Evolutionary conservation across 1,140 invertebrate species (phyloP).

Genomic region (Ips nitidus): DNA sequence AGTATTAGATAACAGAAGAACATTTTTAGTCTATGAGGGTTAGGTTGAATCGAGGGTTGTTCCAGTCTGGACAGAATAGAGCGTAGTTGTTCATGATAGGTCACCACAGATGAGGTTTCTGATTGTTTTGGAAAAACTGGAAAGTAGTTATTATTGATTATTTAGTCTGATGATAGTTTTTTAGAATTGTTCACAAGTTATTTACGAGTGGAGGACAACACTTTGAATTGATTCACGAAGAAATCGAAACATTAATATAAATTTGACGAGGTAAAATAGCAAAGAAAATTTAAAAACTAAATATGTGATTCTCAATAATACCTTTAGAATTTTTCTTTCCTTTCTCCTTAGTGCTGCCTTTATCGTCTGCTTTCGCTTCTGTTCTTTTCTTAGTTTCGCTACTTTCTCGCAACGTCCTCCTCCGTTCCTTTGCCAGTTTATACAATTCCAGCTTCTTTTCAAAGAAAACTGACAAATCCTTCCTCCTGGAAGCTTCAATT

Average conservation of each 20-base stretch:
- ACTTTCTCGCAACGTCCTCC: constrained; percentile 9
- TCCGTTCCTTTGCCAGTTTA: constrained; percentile 6
- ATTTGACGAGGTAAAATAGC: background rate
- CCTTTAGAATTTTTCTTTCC: constrained; percentile 1
- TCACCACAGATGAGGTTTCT: no score
- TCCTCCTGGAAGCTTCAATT: constrained; percentile 29
- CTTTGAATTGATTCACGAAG: no score
- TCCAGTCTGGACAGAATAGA: constrained; percentile 32
- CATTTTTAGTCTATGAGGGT: constrained; percentile 37
- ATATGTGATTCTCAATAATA: background rate
- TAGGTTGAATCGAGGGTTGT: constrained; percentile 29
- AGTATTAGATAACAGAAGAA: constrained; percentile 30
- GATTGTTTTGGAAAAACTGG: no score
- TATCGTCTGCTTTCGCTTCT: constrained; percentile 4
- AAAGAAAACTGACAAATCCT: constrained; percentile 33
- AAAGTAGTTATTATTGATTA: no score
- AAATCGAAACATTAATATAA: no score
- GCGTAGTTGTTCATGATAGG: constrained; percentile 26
- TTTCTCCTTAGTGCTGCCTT: background rate
- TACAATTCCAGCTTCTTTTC: constrained; percentile 19
- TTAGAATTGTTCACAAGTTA: no score
- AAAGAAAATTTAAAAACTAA: background rate
- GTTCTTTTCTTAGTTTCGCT: no score
- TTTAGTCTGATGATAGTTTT: no score
- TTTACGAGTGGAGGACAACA: no score